Evolutionary conservation across 2,888 invertebrate genomes (phyloP).

Genomic region (Luffia ferchaultella): DNA sequence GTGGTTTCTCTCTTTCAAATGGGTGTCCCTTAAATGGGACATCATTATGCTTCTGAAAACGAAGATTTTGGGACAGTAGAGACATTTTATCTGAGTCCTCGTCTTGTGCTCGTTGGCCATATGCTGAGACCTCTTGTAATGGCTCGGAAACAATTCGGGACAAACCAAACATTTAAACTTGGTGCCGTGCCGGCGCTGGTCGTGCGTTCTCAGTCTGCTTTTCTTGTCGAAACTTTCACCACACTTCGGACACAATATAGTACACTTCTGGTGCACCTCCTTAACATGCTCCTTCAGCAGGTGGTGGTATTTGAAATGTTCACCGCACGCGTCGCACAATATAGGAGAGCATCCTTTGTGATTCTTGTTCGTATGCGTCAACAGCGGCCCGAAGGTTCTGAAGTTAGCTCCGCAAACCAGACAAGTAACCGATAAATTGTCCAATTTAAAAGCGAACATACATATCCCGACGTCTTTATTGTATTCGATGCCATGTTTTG

Average conservation of each 20-base stretch:
- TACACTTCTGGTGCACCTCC: constrained; percentile 40
- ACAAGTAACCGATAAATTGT: constrained; percentile 40
- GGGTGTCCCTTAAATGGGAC: constrained; percentile 46
- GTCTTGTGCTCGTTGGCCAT: constrained; percentile 51
- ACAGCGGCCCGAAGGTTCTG: constrained; percentile 45
- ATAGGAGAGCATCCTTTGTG: constrained; percentile 50
- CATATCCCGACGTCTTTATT: constrained; percentile 48
- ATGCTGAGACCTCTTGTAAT: constrained; percentile 44
- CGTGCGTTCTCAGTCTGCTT: constrained; percentile 56
- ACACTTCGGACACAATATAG: constrained; percentile 42
- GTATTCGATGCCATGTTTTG: constrained; percentile 33
- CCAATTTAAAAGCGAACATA: constrained; percentile 48
- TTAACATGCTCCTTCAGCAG: constrained; percentile 41
- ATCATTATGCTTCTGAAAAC: constrained; percentile 56
- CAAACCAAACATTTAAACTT: constrained; percentile 60
- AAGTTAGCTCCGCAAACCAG: constrained; percentile 41
- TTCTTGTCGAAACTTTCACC: constrained; percentile 54
- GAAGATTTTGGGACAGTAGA: constrained; percentile 51
- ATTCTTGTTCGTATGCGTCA: constrained; percentile 51
- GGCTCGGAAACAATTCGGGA: constrained; percentile 39
- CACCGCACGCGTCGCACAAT: constrained; percentile 50
- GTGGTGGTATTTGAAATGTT: constrained; percentile 44
- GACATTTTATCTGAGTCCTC: constrained; percentile 44
- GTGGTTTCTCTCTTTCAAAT: constrained; percentile 46
- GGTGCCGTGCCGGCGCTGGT: constrained; percentile 50